Evolutionary conservation across 2,888 invertebrate genomes (phyloP), one percentile per base, ranked within the genome.

Genomic region (Fragum fragum): DNA sequence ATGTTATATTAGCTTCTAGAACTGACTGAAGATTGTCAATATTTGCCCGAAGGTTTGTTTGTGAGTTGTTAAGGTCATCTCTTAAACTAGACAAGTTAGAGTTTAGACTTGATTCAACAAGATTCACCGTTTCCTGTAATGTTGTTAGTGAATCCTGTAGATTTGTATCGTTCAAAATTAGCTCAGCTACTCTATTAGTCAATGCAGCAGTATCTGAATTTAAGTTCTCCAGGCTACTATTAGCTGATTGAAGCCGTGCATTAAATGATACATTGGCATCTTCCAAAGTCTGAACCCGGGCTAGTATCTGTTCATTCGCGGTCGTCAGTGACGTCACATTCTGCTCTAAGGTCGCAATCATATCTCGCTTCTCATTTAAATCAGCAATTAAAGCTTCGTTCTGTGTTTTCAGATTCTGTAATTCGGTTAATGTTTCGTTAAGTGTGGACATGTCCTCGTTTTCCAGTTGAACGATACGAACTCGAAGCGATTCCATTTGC

Each of bases 401-500:
- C 23, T 32, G 61, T 6, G 61, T 61, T 32, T 61, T 21, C 28
- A 61, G 61, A 11, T 14, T 32, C n/a, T 61, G 18, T n/a, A 61
- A 18, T 32, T 61, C 61, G 16, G 28, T 32, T 18, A 61, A 26
- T 29, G n/a, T 61, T 16, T 23, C n/a, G 16, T 21, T 32, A 1
- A 61, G 32, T 7, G 26, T 26, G 26, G 3, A 7, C 1, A 23
- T 26, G 11, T 61, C 29, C 7, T 32, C 28, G 26, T 28, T 61
- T 61, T 61, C 61, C 3, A 61, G 61, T 11, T 61, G 28, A 9
- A 26, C 61, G 6, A 61, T 61, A 1, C 61, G 61, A 18, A 32
- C 28, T 26, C 61, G 61, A 1, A 61, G 61, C 3, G 61, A 61
- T 18, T 61, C 61, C 16, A 28, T 11, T 18, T 61, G 61, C n/a